Evolutionary conservation across 2,888 invertebrate genomes (phyloP).

Genomic region (Ferrisia virgata): DNA sequence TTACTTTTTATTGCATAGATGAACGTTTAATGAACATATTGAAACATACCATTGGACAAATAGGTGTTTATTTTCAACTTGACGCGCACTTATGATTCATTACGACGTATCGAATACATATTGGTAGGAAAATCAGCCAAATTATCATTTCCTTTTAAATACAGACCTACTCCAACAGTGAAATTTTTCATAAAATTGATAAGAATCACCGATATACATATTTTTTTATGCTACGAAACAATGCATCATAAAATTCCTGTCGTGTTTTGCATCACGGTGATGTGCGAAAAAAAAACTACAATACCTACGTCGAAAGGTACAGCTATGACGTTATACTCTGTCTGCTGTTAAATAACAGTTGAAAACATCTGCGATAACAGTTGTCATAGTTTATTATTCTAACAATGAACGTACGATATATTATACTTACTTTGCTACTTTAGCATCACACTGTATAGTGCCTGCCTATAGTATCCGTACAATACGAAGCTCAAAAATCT

Average conservation of each 20-base stretch:
- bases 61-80: too few relatives aligned
- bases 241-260: background rate
- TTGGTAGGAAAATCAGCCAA: too few relatives aligned
- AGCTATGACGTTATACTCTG: background rate
- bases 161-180: background rate
- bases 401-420: conserved; percentile 4
- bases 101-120: too few relatives aligned
- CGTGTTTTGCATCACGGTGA: background rate
- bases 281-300: background rate
- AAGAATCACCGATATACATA: background rate
- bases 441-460: background rate
- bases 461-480: too few relatives aligned
- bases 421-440: background rate
- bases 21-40: too few relatives aligned
- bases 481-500: background rate
- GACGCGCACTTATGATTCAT: too few relatives aligned
- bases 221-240: background rate
- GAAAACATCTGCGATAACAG: conserved; percentile 29
- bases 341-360: conserved; percentile 4
- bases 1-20: too few relatives aligned
- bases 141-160: too few relatives aligned
- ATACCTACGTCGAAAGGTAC: background rate
- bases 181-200: background rate
- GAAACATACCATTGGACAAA: too few relatives aligned
- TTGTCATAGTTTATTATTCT: conserved; percentile 11